Conservation (phyloP, 2,888 invertebrate species). For the Callimorpha dominula region DNA sequence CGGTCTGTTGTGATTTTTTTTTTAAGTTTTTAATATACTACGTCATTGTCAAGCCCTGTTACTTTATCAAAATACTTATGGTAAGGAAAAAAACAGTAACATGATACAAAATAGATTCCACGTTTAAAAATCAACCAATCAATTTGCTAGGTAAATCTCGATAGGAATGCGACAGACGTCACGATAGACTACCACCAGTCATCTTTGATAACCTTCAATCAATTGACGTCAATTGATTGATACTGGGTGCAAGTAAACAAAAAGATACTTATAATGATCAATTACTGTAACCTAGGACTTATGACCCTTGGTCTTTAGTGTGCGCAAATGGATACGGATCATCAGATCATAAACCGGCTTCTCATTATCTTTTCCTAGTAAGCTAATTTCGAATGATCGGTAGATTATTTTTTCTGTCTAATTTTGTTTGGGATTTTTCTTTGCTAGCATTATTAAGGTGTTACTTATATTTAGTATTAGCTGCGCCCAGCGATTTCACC, state of each 20-base stretch:
- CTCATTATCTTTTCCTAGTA: slow-evolving; percentile 26
- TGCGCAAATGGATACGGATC: slow-evolving; percentile 45
- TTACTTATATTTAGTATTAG: too few species aligned
- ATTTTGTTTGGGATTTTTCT: background rate
- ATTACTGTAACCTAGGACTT: slow-evolving; percentile 58
- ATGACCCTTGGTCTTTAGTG: slow-evolving; percentile 45
- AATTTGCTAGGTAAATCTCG: slow-evolving; percentile 27
- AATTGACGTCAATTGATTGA: slow-evolving; percentile 83
- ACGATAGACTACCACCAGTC: slow-evolving; percentile 54
- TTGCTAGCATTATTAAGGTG: too few species aligned
- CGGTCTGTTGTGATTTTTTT: too few species aligned
- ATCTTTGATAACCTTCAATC: slow-evolving; percentile 73
- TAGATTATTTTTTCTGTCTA: background rate
- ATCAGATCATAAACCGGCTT: slow-evolving; percentile 41
- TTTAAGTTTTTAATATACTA: background rate
- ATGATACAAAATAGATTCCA: background rate
- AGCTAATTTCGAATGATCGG: slow-evolving; percentile 1
- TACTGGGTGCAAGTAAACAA: slow-evolving; percentile 75
- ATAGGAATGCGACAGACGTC: slow-evolving; percentile 54
- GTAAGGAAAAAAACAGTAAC: slow-evolving; percentile 3
- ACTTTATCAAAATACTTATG: background rate
- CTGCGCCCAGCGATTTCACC: too few species aligned
- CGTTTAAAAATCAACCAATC: slow-evolving; percentile 20
- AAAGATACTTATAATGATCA: slow-evolving; percentile 70
- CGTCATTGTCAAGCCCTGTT: background rate